These are phyloP conservation scores for Stichodactyla mertensii DNA, from an alignment of 64 coral and sea anemone genomes.

Conservation along the genomic window DNA sequence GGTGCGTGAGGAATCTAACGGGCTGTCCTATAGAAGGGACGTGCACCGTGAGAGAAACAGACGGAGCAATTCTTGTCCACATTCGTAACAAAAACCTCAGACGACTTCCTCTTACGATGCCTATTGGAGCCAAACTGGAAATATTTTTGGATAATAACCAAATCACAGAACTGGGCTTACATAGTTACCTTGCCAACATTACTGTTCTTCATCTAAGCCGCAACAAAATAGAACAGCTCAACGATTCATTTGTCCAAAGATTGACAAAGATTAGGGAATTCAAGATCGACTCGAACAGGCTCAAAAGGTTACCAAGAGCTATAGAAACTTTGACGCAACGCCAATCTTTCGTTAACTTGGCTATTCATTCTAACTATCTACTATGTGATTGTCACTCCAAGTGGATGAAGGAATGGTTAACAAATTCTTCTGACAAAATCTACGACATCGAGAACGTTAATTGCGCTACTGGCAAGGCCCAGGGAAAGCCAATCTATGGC, in stretches of 20 bases:
- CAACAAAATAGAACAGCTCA: slow-evolving; percentile 40
- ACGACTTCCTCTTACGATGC: slow-evolving; percentile 36
- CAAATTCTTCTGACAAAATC: slow-evolving; percentile 10
- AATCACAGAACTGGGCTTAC: slow-evolving; percentile 25
- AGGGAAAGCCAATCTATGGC: slow-evolving; percentile 36
- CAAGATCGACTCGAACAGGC: slow-evolving; percentile 53
- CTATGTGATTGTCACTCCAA: slow-evolving; percentile 52
- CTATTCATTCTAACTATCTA: slow-evolving; percentile 44
- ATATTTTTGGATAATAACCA: slow-evolving; percentile 39
- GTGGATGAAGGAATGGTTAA: slow-evolving; percentile 72
- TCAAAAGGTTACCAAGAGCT: slow-evolving; percentile 30
- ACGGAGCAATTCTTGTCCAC: slow-evolving; percentile 40
- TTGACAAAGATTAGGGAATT: slow-evolving; percentile 32
- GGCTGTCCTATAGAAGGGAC: slow-evolving; percentile 45
- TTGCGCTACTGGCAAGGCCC: slow-evolving; percentile 30
- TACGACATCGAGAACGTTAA: slow-evolving; percentile 31
- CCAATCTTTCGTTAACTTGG: slow-evolving; percentile 15
- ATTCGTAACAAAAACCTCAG: slow-evolving; percentile 31
- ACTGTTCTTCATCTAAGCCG: slow-evolving; percentile 31
- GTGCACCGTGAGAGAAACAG: slow-evolving; percentile 30
- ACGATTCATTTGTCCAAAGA: slow-evolving; percentile 13
- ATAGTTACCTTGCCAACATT: slow-evolving; percentile 40
- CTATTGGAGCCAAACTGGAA: slow-evolving; percentile 13
- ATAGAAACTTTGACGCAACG: slow-evolving; percentile 35
- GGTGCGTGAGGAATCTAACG: slow-evolving; percentile 24